Base-by-base conservation (phyloP, 2,797 vertebrate genomes). In the Cheracebus regulus region DNA sequence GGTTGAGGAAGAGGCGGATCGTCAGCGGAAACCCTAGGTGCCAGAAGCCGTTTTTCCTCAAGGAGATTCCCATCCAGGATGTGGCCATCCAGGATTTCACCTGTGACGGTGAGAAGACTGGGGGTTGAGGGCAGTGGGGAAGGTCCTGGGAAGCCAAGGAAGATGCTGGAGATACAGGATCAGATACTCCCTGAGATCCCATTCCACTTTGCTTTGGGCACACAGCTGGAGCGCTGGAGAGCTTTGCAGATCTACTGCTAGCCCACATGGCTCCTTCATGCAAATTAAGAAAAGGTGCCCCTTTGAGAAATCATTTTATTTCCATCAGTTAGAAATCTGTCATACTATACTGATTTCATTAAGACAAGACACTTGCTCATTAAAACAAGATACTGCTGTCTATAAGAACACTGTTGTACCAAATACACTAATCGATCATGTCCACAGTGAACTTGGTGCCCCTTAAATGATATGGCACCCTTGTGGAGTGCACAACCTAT, bases 11-110 rank as follows among this genome's bases (percentile, higher is more conserved):
- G 98, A 99, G 99, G 70, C 98, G 99, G 64, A 99, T 99, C 87
- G 99, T 99, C 94, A 99, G 99, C 33, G 99, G 99, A 97, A 99
- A 99, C 98, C 99, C 99, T 89, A 99, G 99, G 95, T 99, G 99
- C 98, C 99, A 99, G 98, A 99, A 99, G 76, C 99, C 99, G 0
- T 99, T 99, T 98, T 99, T 99, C 98, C 99, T 99, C 83, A 99
- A 99, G 98, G 99, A 99, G 98, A 99, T 99, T 97, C 99, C 99
- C 90, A 99, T 99, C 98, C 99, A 99, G 99, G 99, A 99, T 5
- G 99, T 99, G 90, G 99, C 99, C 50, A 97, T 98, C 28, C 99
- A 99, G 10, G 99, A 99, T 98, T 99, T 99, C 97, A 99, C 99
- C 75, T 99, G 99, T 1, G 99, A 99, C 0, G 99, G 99, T 99